These are phyloP conservation scores for Anthopleura xanthogrammica DNA, from an alignment of 92 coral and sea anemone species.

Conservation along the genomic window DNA sequence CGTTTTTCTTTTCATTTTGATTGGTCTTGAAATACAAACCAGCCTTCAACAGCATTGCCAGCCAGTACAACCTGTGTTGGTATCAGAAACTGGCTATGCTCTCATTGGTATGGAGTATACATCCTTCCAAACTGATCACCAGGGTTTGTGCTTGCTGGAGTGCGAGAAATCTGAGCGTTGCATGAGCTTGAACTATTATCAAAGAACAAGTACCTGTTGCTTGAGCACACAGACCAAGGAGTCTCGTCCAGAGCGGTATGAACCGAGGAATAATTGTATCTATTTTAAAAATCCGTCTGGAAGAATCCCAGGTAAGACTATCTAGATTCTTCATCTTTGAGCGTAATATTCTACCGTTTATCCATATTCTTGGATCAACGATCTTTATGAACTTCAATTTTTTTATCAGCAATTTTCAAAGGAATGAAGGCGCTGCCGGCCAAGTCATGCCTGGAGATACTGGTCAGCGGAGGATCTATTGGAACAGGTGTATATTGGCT, in stretches of 20 bases:
- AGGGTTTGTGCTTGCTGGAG: slow-evolving; percentile 2
- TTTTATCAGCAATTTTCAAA: background rate
- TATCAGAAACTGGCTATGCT: background rate
- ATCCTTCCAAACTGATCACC: background rate
- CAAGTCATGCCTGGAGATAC: slow-evolving; percentile 14
- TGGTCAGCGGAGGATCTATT: slow-evolving; percentile 10
- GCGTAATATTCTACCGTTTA: no score
- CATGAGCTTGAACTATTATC: slow-evolving; percentile 14
- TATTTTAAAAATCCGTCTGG: background rate
- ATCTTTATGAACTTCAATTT: no score
- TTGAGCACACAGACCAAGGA: background rate
- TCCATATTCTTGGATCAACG: no score
- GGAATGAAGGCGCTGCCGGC: background rate
- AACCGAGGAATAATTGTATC: background rate
- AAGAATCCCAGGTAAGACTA: background rate
- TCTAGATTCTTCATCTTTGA: background rate
- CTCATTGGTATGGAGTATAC: background rate
- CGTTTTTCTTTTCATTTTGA: background rate
- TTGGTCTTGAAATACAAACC: background rate
- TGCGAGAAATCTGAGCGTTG: slow-evolving; percentile 2
- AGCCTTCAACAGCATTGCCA: background rate
- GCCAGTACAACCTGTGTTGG: background rate
- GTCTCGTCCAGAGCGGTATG: slow-evolving; percentile 3
- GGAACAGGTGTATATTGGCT: slow-evolving; percentile 15
- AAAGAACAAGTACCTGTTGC: background rate